A percentile compares a stretch with the other conserved stretches of the same genome.
These are phyloP conservation scores for Rotaria socialis DNA, from an alignment of 2,888 invertebrate species.

Conservation along the genomic window DNA sequence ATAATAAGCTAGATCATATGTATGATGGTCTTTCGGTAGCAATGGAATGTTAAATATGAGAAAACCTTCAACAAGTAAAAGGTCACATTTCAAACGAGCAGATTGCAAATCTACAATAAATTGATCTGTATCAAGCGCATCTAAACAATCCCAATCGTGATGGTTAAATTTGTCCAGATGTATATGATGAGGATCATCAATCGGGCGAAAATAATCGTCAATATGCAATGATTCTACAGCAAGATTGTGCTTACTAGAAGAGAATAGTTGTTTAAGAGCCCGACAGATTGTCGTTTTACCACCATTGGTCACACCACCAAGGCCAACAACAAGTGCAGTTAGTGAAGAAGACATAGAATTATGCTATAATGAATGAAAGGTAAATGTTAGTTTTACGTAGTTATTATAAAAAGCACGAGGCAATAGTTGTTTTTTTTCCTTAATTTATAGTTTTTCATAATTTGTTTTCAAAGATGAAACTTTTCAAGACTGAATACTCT, in stretches of 20 bases:
- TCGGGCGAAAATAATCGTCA: background rate
- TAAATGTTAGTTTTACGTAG: too few species aligned
- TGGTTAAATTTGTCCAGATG: background rate
- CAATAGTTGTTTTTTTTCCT: too few species aligned
- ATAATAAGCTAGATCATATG: constrained; percentile 1
- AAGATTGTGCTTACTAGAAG: background rate
- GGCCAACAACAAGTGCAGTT: background rate
- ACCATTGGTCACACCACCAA: background rate
- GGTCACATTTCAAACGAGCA: background rate
- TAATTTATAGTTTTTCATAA: too few species aligned
- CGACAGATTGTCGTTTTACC: constrained; percentile 14
- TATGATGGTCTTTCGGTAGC: background rate
- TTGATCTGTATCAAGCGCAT: background rate
- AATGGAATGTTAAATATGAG: background rate
- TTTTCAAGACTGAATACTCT: too few species aligned
- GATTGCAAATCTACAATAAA: background rate
- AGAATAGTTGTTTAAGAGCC: background rate
- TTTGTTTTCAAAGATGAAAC: too few species aligned
- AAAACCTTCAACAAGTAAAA: constrained; percentile 24
- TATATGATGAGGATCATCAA: background rate
- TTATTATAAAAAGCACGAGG: too few species aligned
- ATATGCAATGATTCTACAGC: background rate
- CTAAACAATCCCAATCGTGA: background rate
- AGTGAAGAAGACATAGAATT: background rate
- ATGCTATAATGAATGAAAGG: too few species aligned